Evolutionary conservation across 2,888 invertebrate species (phyloP), one percentile per base, ranked within the genome.

Genomic region (Tetramorium bicarinatum): DNA sequence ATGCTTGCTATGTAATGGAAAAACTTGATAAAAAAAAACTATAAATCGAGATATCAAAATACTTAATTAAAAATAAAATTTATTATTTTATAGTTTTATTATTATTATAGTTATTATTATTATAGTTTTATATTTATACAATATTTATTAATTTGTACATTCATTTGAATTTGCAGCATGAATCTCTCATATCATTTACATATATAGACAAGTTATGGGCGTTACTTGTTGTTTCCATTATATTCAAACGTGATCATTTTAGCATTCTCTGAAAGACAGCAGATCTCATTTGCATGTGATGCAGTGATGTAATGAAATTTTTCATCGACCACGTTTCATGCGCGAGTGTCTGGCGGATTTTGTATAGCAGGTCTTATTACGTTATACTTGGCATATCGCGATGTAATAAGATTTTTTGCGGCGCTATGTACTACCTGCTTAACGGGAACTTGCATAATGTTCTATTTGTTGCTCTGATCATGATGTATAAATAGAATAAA

Each of bases 371-470:
- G 18, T 49, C 59, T 71, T 25, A 41, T 59, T 71, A 80, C 59
- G 2, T 61, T 77, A 44, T 13, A 7, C 18, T 13, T 18, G 47
- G 25, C 25, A 54, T 44, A 56, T 44, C 44, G 59, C 38, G 38
- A 71, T 21, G 59, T 61, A 80, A 59, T 79, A 21, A 3, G 4
- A 80, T 79, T 71, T 79, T 79, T 71, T 38, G 6, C 2, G 34
- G 47, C 21, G 9, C 2, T 54, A 13, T 38, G 44, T 38, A 38
- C 21, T 71, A 79, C 79, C 71, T 79, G 79, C 47, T 38, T 52
- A 66, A 64, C 69, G 8, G 56, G 52, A 67, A 79, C 79, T 79
- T 71, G 79, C 59, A 71, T 80, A 80, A 80, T 80, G 11, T 71
- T 71, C 59, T 80, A 80, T 71, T 80, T 80, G 71, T 80, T 61